A percentile compares a stretch with the other conserved stretches of the same genome.
These are phyloP conservation scores for Orthonevra nobilis DNA, from an alignment of 2,888 invertebrate species.

Conservation along the genomic window DNA sequence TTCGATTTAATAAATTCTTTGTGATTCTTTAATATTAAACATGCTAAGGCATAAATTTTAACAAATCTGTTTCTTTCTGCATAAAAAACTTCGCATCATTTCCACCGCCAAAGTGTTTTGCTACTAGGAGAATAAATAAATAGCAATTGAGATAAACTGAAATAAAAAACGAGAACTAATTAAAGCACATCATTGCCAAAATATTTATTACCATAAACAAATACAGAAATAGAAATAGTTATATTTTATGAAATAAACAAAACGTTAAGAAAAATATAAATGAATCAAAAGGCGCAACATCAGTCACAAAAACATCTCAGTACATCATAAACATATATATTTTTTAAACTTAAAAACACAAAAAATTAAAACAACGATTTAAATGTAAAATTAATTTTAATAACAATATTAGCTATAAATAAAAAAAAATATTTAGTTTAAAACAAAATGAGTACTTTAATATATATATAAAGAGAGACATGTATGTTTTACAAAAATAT, in stretches of 20 bases:
- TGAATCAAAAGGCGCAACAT: constrained; percentile 49
- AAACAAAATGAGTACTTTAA: constrained; percentile 65
- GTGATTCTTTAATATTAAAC: too few relatives aligned
- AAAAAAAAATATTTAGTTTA: constrained; percentile 60
- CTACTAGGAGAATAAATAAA: constrained; percentile 11
- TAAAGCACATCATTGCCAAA: constrained; percentile 27
- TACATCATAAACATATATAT: constrained; percentile 36
- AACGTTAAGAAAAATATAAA: constrained; percentile 7
- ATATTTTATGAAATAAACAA: constrained; percentile 28
- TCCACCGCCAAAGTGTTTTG: constrained; percentile 14
- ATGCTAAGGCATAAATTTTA: too few relatives aligned
- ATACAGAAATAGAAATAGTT: constrained; percentile 15
- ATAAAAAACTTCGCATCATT: too few relatives aligned
- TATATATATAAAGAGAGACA: constrained; percentile 60
- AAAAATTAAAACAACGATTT: constrained; percentile 54
- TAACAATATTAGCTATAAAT: constrained; percentile 63
- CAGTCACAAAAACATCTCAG: constrained; percentile 57
- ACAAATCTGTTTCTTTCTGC: too few relatives aligned
- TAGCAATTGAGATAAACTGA: background rate
- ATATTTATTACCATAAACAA: constrained; percentile 17
- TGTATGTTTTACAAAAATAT: constrained; percentile 54
- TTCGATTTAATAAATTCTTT: too few relatives aligned
- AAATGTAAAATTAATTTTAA: constrained; percentile 66
- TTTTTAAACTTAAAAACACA: constrained; percentile 45
- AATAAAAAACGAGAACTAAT: too few relatives aligned